Conservation (phyloP, 2,113 vertebrate genomes). For the Rallus limicola region DNA sequence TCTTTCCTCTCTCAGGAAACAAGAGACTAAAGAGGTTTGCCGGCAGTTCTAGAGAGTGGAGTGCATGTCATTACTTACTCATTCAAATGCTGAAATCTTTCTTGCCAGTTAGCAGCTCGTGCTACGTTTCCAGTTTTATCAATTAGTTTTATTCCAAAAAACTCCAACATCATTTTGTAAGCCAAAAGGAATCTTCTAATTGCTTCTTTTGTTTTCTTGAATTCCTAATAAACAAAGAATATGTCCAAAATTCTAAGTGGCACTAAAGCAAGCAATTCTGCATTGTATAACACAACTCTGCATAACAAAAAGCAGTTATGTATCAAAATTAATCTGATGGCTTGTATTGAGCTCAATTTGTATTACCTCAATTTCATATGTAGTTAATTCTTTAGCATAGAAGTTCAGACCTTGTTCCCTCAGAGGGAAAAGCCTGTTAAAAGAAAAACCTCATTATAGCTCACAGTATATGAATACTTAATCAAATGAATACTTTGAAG, state of each 20-base stretch:
- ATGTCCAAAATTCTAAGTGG: background rate
- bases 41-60: background rate
- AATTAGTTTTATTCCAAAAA: conserved; percentile 93
- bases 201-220: conserved; percentile 96
- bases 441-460: conserved; percentile 9
- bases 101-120: conserved; percentile 91
- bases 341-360: background rate
- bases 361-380: conserved; percentile 97
- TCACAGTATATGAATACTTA: background rate
- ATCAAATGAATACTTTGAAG: conserved; percentile 23
- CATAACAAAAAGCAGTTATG: background rate
- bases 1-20: background rate
- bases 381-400: conserved; percentile 97
- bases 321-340: background rate
- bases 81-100: conserved; percentile 96
- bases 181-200: conserved; percentile 91
- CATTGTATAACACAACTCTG: background rate
- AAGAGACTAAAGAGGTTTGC: background rate
- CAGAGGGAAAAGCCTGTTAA: conserved; percentile 92
- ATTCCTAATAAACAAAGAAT: conserved; percentile 83
- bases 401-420: conserved; percentile 98
- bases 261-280: background rate
- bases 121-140: conserved; percentile 93
- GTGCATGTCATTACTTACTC: conserved; percentile 82
- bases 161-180: conserved; percentile 97